These are phyloP conservation scores for Loripinus fragilis DNA, from an alignment of 2,888 invertebrate genomes.

Conservation along the genomic window DNA sequence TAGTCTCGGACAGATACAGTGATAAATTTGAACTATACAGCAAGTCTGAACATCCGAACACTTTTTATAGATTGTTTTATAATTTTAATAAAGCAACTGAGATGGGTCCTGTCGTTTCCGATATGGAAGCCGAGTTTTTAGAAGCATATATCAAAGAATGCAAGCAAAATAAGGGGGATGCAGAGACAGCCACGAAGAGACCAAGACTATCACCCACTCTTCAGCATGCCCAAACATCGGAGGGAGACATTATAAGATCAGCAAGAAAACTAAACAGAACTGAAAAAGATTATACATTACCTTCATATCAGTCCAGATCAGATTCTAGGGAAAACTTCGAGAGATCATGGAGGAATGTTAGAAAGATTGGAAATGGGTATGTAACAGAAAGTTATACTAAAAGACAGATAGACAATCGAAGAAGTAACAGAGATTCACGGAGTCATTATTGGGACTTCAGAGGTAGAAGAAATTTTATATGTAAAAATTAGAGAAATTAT, in stretches of 20 bases:
- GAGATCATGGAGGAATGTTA: neutral
- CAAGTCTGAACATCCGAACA: neutral
- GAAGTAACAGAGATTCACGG: neutral
- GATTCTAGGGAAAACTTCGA: neutral
- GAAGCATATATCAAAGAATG: neutral
- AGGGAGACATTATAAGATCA: neutral
- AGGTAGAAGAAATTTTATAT: neutral
- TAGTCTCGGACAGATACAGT: neutral
- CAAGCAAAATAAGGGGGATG: neutral
- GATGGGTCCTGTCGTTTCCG: neutral
- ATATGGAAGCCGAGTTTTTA: neutral
- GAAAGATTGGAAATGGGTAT: neutral
- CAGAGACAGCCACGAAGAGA: neutral
- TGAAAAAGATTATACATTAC: neutral
- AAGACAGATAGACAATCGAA: neutral
- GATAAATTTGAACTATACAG: neutral
- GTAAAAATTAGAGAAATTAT: neutral
- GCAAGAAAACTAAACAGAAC: neutral
- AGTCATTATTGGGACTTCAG: neutral
- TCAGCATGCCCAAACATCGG: neutral
- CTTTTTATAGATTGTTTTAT: constrained; percentile 7
- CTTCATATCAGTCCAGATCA: neutral
- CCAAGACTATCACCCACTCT: neutral
- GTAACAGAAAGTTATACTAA: neutral
- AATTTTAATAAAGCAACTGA: neutral